Evolutionary conservation across 53 echinoderm and acorn worm genomes (phyloP), one percentile per base, ranked within the genome.

Genomic region (Zoroaster sp.): DNA sequence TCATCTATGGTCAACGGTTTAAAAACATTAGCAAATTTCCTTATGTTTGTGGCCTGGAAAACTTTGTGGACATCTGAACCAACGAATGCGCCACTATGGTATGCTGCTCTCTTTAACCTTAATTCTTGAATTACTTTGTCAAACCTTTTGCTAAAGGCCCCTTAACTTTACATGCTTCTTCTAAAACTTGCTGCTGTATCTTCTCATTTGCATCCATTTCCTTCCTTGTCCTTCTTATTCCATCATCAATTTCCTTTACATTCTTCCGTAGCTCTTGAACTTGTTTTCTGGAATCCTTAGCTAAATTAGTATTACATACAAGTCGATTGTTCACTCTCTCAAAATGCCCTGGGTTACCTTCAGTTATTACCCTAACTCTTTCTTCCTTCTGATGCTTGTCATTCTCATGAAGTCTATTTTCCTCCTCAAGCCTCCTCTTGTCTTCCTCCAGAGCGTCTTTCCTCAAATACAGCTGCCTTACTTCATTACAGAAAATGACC

Each of bases 41-140:
- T 6, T 23, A 66, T 66, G 13, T 31, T 66, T 14, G 6, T 5
- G 6, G 67, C 6, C 38, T 36, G 17, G 30, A 34, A 47, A 1
- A 87, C n/a, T 87, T 73, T 87, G 15, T 73, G 73, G 7, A 87
- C 55, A 35, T 87, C 87, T 15, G 87, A 73, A 10, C 87, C 87
- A 6, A 73, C 73, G 17, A 87, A 47, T 3, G 87, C 73, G 1
- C 87, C 87, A 66, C 73, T 72, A 73, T 87, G 87, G 59, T 87
- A 87, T 30, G 73, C 87, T 20, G 51, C 72, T 32, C 75, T 73
- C 49, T 68, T 74, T 42, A 49, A 14, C 10, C 38, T 73, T 17
- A 73, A 39, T 17, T 5, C 20, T 40, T 83, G 23, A 3, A 83
- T 67, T 3, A 83, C 68, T 23, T 1, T 25, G 40, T 83, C 83